Percentiles rank a stretch among this genome's conserved stretches.
Conservation (phyloP, 2,113 vertebrate genomes). For the Percina caprodes region DNA sequence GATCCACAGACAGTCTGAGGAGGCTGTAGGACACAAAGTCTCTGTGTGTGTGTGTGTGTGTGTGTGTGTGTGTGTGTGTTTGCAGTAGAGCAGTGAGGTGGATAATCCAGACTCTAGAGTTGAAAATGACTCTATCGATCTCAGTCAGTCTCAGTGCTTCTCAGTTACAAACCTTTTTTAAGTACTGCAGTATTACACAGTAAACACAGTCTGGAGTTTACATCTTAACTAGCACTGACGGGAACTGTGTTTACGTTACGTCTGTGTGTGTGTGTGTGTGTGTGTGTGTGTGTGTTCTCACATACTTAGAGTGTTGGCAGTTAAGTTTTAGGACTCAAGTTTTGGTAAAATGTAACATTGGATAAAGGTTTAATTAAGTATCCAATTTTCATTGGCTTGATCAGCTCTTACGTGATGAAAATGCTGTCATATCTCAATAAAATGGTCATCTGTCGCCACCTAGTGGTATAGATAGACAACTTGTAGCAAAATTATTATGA, state of each 20-base stretch:
- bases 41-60: conserved; percentile 14
- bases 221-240: conserved; percentile 17
- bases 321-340: conserved; percentile 1
- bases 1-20: conserved; percentile 42
- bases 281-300: not conserved
- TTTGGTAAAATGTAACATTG: not conserved
- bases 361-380: not conserved
- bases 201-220: conserved; percentile 8
- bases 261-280: not conserved
- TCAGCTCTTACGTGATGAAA: not conserved
- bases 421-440: not conserved
- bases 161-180: conserved; percentile 58
- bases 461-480: conserved; percentile 10
- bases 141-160: conserved; percentile 22
- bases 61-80: conserved; percentile 33
- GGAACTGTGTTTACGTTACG: not conserved
- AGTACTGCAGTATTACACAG: conserved; percentile 47
- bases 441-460: conserved; percentile 51
- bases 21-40: conserved; percentile 17
- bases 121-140: conserved; percentile 81
- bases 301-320: not conserved
- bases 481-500: too few species aligned
- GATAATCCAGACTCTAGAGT: conserved; percentile 70
- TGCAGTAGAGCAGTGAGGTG: conserved; percentile 60
- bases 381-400: not conserved